These are phyloP conservation scores for Fissipunctia ypsillon DNA, from an alignment of 2,888 invertebrate genomes.

Conservation along the genomic window DNA sequence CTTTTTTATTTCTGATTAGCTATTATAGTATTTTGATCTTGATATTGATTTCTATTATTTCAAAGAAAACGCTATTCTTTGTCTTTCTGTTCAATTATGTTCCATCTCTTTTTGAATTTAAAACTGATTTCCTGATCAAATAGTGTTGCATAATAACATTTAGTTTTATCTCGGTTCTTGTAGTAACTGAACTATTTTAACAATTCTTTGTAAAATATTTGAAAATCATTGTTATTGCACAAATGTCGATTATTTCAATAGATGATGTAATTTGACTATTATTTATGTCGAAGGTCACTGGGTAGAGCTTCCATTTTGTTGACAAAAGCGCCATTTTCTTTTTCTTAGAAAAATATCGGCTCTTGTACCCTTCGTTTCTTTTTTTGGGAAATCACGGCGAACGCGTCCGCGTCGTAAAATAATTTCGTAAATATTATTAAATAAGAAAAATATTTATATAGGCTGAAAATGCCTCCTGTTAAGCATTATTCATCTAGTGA, in stretches of 20 bases:
- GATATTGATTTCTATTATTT: neutral
- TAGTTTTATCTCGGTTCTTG: neutral
- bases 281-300: slow-evolving; percentile 67
- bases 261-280: slow-evolving; percentile 37
- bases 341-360: slow-evolving; percentile 60
- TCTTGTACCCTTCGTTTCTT: slow-evolving; percentile 72
- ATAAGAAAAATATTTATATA: slow-evolving; percentile 84
- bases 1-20: neutral
- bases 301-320: slow-evolving; percentile 76
- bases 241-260: neutral
- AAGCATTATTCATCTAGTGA: slow-evolving; percentile 89
- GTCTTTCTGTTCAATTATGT: too few relatives aligned
- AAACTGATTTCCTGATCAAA: slow-evolving; percentile 54
- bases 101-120: slow-evolving; percentile 58
- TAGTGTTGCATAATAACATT: neutral
- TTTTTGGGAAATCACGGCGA: slow-evolving; percentile 78
- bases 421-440: slow-evolving; percentile 82
- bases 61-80: slow-evolving; percentile 17
- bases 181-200: neutral
- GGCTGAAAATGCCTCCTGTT: slow-evolving; percentile 86
- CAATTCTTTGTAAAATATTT: slow-evolving; percentile 22
- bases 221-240: neutral
- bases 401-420: slow-evolving; percentile 72
- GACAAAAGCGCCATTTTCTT: slow-evolving; percentile 74
- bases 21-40: neutral